These are phyloP conservation scores for Gambelia wislizenii DNA, from an alignment of 2,797 vertebrate genomes.

Conservation along the genomic window DNA sequence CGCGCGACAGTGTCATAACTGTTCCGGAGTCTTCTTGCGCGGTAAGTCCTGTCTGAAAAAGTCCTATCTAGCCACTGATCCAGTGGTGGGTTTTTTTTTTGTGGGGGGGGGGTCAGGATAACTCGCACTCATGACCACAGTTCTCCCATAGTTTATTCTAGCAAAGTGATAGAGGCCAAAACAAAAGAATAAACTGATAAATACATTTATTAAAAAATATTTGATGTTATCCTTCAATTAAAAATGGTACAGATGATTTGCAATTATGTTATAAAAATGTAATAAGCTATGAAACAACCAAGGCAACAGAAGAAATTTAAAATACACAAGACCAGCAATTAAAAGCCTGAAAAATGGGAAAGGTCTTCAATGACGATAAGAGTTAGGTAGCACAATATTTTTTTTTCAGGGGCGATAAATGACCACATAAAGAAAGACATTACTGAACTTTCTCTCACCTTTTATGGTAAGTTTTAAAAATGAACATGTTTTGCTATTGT, in stretches of 20 bases:
- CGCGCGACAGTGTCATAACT: too few species aligned
- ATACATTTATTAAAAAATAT: not conserved
- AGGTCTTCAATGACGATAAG: not conserved
- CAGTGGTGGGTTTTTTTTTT: not conserved
- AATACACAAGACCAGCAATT: not conserved
- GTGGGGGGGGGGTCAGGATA: not conserved
- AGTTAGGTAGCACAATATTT: not conserved
- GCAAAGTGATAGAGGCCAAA: not conserved
- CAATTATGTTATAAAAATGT: not conserved
- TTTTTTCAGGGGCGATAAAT: not conserved
- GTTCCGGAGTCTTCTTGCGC: too few species aligned
- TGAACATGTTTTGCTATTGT: not conserved
- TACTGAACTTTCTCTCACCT: not conserved
- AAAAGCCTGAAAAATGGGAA: too few species aligned
- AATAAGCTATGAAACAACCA: not conserved
- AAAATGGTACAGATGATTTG: not conserved
- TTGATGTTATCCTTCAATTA: not conserved
- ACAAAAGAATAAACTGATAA: not conserved
- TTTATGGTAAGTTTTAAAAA: not conserved
- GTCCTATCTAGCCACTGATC: not conserved
- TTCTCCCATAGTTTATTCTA: not conserved
- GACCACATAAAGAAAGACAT: not conserved
- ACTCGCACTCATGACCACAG: not conserved
- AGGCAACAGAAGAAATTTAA: not conserved
- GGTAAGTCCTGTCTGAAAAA: too few species aligned